These are phyloP conservation scores for Seriola rivoliana DNA, from an alignment of 2,113 vertebrate genomes.

Conservation along the genomic window DNA sequence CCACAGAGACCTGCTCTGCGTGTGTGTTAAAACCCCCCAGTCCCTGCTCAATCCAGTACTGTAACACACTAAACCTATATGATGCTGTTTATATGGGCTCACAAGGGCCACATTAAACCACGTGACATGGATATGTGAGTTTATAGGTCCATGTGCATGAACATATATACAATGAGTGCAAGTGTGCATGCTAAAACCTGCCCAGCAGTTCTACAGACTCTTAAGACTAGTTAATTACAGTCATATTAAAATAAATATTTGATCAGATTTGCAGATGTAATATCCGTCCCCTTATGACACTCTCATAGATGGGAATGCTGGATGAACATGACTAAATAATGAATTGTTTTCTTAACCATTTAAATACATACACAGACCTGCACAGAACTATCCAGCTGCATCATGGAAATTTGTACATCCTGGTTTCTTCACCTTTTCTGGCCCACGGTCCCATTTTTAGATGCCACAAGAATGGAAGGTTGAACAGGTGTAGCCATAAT, in stretches of 20 bases:
- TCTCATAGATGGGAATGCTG: not conserved
- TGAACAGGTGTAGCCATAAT: not conserved
- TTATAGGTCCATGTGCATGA: slow-evolving; percentile 10
- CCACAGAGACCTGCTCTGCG: not conserved
- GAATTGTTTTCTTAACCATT: slow-evolving; percentile 19
- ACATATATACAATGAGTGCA: not conserved
- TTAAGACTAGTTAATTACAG: slow-evolving; percentile 21
- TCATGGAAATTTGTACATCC: no score
- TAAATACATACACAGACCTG: no score
- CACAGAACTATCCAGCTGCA: no score
- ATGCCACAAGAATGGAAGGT: not conserved
- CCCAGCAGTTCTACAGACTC: not conserved
- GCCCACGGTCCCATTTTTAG: not conserved
- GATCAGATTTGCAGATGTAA: slow-evolving; percentile 40
- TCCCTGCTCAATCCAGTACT: not conserved
- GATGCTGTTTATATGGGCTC: slow-evolving; percentile 38
- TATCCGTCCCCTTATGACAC: not conserved
- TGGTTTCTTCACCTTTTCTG: not conserved
- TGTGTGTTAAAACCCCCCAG: not conserved
- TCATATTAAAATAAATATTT: slow-evolving; percentile 44
- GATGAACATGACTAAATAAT: slow-evolving; percentile 25
- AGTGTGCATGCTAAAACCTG: slow-evolving; percentile 2
- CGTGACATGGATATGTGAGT: slow-evolving; percentile 9
- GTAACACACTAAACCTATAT: slow-evolving; percentile 10
- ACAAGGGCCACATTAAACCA: slow-evolving; percentile 38